Evolutionary conservation across 2,888 invertebrate species (phyloP), one percentile per base, ranked within the genome.

Genomic region (Nephrotoma guestfalica): DNA sequence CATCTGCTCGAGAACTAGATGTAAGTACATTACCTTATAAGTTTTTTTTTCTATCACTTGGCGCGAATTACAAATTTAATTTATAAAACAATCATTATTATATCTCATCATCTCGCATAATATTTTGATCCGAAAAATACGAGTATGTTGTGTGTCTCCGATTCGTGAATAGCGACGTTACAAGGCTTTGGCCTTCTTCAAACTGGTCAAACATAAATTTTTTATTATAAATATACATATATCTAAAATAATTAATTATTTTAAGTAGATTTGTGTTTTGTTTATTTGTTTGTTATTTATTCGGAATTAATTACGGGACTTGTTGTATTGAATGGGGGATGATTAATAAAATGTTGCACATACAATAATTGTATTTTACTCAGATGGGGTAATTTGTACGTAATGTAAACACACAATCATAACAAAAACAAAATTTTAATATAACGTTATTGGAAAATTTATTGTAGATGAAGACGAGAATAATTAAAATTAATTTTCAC

Each of bases 1-100:
- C 92, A 87, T 91, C 92, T 88, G 92, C 91, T 89, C 90, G 90
- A 88, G 92, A 92, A 89, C 89, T 92, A 89, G 92, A 92, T 89
- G 92, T 92, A 89, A 92, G 92, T 92, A 90, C 7, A 71, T 30
- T 71, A 71, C 11, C 2, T 15, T 57, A 87, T 45, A 18, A 43
- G 43, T 90, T 90, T 71, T 89, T 90, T 90, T 89, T 90, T 90
- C 90, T 89, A 90, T 90, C 90, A 85, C 7, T 83, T 83, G 40
- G 41, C 6, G 18, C 11, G 42, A 85, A 43, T 43, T 85, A 71
- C 71, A 71, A 71, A 71, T 71, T 71, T 71, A 71, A 30, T 71
- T 71, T 71, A 71, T 30, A 71, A 71, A 71, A 71, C 71, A 71
- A 71, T 85, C 85, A 85, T 85, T 85, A 41, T 85, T 30, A 30